Evolutionary conservation across 2,113 vertebrate genomes (phyloP), one percentile per base, ranked within the genome.

Genomic region (Oncorhynchus gorbuscha): DNA sequence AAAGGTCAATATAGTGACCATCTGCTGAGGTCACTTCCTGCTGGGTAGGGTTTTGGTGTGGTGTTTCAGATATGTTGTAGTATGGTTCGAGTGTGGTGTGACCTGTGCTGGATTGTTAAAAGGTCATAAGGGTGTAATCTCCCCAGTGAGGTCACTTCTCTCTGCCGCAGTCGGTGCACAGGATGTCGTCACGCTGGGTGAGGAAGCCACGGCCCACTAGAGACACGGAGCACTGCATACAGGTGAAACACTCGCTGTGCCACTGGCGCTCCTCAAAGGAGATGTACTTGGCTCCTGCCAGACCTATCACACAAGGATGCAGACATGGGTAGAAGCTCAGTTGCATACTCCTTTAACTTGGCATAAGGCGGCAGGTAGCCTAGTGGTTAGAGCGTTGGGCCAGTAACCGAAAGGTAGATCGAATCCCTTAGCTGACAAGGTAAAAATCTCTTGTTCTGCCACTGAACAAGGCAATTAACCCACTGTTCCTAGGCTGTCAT

Each of bases 161-260:
- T 81, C 99, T 99, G 66, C 98, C 97, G 1, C 98, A 99, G 84
- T 99, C 97, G 0, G 98, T 96, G 82, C 98, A 99, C 69, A 99
- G 93, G 90, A 99, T 97, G 76, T 99, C 97, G 18, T 97, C 97
- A 30, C 97, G 92, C 78, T 99, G 97, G 0, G 97, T 98, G 83
- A 99, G 96, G 91, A 99, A 99, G 74, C 98, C 98, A 0, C 97
- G 95, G 1, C 98, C 98, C 32, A 99, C 97, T 87, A 99, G 86
- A 0, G 97, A 99, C 67, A 99, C 92, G 2, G 97, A 96, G 87
- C 98, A 99, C 92, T 97, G 97, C 93, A 97, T 99, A 77, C 98
- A 99, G 92, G 97, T 99, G 88, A 99, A 99, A 87, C 98, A 99
- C 88, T 99, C 97, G 0, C 97, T 98, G 81, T 99, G 98, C 98